A percentile compares a stretch with the other conserved stretches of the same genome.
These are phyloP conservation scores for Lordiphosa fenestrarum DNA, from an alignment of 2,888 invertebrate species.

Conservation along the genomic window DNA sequence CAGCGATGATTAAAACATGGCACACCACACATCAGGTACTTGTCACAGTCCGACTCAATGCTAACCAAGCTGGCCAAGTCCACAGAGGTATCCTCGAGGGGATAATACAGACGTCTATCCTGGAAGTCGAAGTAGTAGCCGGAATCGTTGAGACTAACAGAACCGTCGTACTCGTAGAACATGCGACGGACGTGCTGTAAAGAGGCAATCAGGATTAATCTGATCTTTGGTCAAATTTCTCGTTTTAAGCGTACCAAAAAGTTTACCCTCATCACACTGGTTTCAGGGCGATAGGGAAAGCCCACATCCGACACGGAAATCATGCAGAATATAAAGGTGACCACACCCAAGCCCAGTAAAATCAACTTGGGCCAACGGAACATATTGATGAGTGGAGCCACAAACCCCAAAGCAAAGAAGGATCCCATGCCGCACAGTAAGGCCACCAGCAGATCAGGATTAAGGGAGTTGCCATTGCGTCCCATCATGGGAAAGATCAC, in stretches of 20 bases:
- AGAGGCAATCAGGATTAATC: background rate
- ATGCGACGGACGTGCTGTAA: conserved; percentile 81
- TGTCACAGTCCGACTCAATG: conserved; percentile 57
- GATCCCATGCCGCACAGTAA: conserved; percentile 74
- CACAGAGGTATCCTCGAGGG: conserved; percentile 49
- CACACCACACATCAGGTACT: conserved; percentile 72
- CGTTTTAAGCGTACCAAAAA: conserved; percentile 80
- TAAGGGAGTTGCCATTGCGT: conserved; percentile 80
- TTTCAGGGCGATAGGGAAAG: conserved; percentile 82
- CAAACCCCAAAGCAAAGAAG: conserved; percentile 75
- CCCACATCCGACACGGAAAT: conserved; percentile 81
- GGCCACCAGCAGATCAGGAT: conserved; percentile 83
- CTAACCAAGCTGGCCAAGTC: conserved; percentile 51
- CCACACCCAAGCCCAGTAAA: conserved; percentile 52
- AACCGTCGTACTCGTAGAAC: conserved; percentile 79
- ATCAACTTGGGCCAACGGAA: conserved; percentile 73
- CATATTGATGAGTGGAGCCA: conserved; percentile 77
- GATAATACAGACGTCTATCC: conserved; percentile 76
- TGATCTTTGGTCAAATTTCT: background rate
- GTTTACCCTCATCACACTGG: conserved; percentile 81
- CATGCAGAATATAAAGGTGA: conserved; percentile 70
- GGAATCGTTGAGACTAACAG: conserved; percentile 79
- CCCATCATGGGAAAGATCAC: conserved; percentile 84
- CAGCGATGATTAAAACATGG: conserved; percentile 75
- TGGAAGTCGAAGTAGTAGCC: conserved; percentile 81